A percentile compares a stretch with the other conserved stretches of the same genome.
phyloP scores from a whole-genome alignment of 1,140 invertebrate genomes.

The Diachasma alloeum region DNA sequence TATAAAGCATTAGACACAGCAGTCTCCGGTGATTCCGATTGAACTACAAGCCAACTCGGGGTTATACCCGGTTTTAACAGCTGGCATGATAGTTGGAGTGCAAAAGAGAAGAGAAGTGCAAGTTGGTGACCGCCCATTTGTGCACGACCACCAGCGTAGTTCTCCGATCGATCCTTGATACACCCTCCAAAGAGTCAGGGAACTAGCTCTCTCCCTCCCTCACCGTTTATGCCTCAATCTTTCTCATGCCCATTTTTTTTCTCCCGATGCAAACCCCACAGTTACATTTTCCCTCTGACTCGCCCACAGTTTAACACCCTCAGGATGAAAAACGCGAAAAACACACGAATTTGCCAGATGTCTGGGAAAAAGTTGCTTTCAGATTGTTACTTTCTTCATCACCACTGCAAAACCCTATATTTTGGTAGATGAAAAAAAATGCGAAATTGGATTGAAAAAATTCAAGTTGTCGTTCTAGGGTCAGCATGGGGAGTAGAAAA shows the following conservation, averaged over 20 bases:
- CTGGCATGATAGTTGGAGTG: slow-evolving; percentile 3
- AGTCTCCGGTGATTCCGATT: slow-evolving; percentile 36
- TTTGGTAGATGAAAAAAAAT: not conserved
- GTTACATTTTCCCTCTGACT: not conserved
- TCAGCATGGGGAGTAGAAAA: not conserved
- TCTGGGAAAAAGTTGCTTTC: not conserved
- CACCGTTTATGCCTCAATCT: not conserved
- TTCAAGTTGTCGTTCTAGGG: not conserved
- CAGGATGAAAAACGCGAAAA: not conserved
- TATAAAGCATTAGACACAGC: slow-evolving; percentile 46
- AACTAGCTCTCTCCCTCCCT: not conserved
- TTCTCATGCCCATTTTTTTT: not conserved
- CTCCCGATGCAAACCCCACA: not conserved
- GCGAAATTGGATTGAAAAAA: not conserved
- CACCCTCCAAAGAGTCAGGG: slow-evolving; percentile 24
- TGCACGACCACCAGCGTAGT: slow-evolving; percentile 29
- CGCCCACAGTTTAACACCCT: not conserved
- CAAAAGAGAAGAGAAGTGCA: not conserved
- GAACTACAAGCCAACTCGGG: not conserved
- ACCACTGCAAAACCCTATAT: not conserved
- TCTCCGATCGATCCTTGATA: slow-evolving; percentile 50
- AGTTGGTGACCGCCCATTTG: slow-evolving; percentile 16
- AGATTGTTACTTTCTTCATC: not conserved
- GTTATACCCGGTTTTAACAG: slow-evolving; percentile 10
- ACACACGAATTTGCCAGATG: not conserved